These are phyloP conservation scores for Pecten maximus DNA, from an alignment of 2,888 invertebrate genomes.

Conservation along the genomic window DNA sequence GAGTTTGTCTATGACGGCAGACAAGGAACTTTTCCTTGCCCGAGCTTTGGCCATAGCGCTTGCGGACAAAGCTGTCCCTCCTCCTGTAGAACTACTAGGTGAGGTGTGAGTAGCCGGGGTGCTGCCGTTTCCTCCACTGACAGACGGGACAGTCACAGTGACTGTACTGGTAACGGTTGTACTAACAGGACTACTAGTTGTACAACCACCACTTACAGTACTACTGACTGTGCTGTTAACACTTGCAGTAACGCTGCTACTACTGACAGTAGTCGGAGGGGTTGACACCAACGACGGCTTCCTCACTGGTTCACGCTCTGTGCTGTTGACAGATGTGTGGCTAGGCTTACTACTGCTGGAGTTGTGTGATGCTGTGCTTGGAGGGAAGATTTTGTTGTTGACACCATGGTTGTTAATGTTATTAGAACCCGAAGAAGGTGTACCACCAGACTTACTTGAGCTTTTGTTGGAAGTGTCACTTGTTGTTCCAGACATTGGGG, in stretches of 20 bases:
- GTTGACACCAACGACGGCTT: constrained; percentile 31
- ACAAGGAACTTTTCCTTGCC: constrained; percentile 77
- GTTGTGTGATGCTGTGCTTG: constrained; percentile 23
- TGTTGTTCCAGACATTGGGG: constrained; percentile 29
- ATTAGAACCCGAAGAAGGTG: constrained; percentile 49
- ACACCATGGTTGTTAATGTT: constrained; percentile 47
- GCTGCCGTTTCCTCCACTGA: constrained; percentile 52
- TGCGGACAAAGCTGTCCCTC: neutral
- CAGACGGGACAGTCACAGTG: constrained; percentile 66
- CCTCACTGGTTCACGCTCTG: neutral
- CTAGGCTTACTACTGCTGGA: constrained; percentile 33
- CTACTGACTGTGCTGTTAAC: constrained; percentile 28
- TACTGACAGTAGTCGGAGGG: constrained; percentile 14
- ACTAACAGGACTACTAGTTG: constrained; percentile 22
- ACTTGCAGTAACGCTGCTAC: constrained; percentile 38
- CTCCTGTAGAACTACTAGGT: constrained; percentile 37
- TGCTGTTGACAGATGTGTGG: constrained; percentile 34
- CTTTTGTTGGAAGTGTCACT: constrained; percentile 7
- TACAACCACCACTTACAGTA: constrained; percentile 72
- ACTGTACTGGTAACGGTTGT: constrained; percentile 71
- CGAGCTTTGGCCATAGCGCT: constrained; percentile 45
- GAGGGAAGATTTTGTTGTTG: constrained; percentile 42
- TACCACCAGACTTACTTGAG: constrained; percentile 37
- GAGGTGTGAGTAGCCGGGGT: constrained; percentile 53
- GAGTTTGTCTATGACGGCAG: constrained; percentile 91